Conservation (phyloP, 2,797 vertebrate genomes). For the Microctenopoma steveboyesi region DNA sequence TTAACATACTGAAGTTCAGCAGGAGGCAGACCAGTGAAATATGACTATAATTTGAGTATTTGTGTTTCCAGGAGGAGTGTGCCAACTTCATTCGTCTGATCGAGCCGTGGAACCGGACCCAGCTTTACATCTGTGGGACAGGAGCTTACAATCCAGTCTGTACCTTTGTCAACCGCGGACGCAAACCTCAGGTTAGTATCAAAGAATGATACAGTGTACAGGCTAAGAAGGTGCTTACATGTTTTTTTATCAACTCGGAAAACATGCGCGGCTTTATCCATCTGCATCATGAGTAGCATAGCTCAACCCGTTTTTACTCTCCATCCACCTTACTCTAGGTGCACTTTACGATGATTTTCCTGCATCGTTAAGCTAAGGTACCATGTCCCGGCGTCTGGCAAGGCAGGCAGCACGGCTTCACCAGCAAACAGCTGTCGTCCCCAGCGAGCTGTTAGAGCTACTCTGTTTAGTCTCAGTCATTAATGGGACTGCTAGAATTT, state of each 20-base stretch:
- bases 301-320: slow-evolving; percentile 27
- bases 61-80: slow-evolving; percentile 89
- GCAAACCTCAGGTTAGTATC: slow-evolving; percentile 91
- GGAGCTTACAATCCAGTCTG: slow-evolving; percentile 98
- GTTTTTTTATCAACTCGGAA: not conserved
- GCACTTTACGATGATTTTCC: slow-evolving; percentile 50
- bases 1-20: slow-evolving; percentile 19
- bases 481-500: slow-evolving; percentile 80
- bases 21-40: slow-evolving; percentile 6
- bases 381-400: slow-evolving; percentile 42
- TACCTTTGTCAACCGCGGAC: slow-evolving; percentile 93
- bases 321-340: slow-evolving; percentile 37
- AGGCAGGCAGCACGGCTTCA: slow-evolving; percentile 48
- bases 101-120: slow-evolving; percentile 98
- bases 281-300: slow-evolving; percentile 27
- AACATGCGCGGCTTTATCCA: slow-evolving; percentile 26
- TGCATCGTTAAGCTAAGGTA: slow-evolving; percentile 59
- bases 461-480: slow-evolving; percentile 79
- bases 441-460: slow-evolving; percentile 68
- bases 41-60: slow-evolving; percentile 8
- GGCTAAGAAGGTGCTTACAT: not conserved
- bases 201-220: not conserved
- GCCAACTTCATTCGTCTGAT: slow-evolving; percentile 98
- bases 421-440: slow-evolving; percentile 76
- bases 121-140: slow-evolving; percentile 95